Evolutionary conservation across 1,140 invertebrate species (phyloP), one percentile per base, ranked within the genome.

Genomic region (Drosophila busckii): DNA sequence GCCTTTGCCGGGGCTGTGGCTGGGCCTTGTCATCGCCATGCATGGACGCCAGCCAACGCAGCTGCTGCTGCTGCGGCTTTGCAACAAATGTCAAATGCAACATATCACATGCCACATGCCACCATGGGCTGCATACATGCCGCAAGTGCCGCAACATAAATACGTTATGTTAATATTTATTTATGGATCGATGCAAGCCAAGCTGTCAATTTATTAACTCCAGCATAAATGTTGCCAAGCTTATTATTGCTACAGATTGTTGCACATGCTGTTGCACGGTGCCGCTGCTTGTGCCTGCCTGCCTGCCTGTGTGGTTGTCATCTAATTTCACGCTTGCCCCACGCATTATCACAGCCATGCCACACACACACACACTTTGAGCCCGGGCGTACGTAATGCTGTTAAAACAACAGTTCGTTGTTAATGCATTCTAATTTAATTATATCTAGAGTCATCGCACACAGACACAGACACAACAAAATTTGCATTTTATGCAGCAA

Each of bases 341-440:
- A 53, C 49, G 32, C n/a, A n/a, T n/a, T 35, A 17, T 13, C 32
- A 35, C 16, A 35, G 15, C 17, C 16, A 2, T 13, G 16, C 16
- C 9, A 29, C 25, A 29, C 9, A 9, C 3, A 12, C n/a, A n/a
- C n/a, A n/a, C n/a, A n/a, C n/a, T n/a, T n/a, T n/a, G n/a, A n/a
- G n/a, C n/a, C n/a, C n/a, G n/a, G n/a, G n/a, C n/a, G n/a, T n/a
- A n/a, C n/a, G n/a, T 62, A 56, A 65, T 54, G 58, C 28, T 32
- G 49, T 66, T 76, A 66, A 54, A 61, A 71, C 53, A n/a, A 35
- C 69, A 50, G 70, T 59, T 75, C 56, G 54, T 28, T 50, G 71
- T 55, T 58, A 76, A 70, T 78, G 66, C 50, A 76, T 63, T 67
- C 37, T 50, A 67, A 67, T 76, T 70, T 52, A 61, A 67, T 63